phyloP scores from a whole-genome alignment of 2,113 vertebrate species.

The Cebus imitator region DNA sequence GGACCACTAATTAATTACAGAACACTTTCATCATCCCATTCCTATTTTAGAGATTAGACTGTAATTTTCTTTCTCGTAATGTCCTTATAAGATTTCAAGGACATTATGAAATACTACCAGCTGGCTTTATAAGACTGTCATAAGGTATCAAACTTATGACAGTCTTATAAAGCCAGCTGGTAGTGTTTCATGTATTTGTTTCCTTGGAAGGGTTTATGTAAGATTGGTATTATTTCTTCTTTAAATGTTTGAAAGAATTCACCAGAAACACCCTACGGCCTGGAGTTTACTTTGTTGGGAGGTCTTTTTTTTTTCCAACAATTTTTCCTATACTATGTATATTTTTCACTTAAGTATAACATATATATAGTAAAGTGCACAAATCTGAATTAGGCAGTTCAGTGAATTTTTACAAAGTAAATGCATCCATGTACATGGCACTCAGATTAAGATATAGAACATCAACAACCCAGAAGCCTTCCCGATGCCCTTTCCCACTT shows the following conservation, averaged over 20 bases:
- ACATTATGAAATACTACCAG: too few relatives aligned
- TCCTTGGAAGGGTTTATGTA: background rate
- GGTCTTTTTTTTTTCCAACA: background rate
- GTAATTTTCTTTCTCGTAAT: background rate
- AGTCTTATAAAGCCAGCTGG: background rate
- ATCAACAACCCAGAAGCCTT: background rate
- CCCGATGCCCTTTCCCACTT: background rate
- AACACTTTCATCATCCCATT: background rate
- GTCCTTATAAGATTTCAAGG: background rate
- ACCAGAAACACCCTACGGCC: background rate
- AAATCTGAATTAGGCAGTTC: background rate
- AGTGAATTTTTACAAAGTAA: background rate
- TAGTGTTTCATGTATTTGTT: background rate
- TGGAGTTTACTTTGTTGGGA: background rate
- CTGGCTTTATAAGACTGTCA: too few relatives aligned
- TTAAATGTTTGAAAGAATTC: background rate
- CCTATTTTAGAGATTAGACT: background rate
- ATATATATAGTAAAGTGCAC: background rate
- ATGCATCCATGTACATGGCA: background rate
- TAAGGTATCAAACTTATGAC: too few relatives aligned
- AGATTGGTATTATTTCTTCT: background rate
- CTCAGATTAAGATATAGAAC: background rate
- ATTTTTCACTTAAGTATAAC: background rate
- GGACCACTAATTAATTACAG: background rate
- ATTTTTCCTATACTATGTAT: background rate